Percentiles rank a stretch among this genome's conserved stretches.
Evolutionary conservation across 2,113 vertebrate species (phyloP).

Genomic region (Lophura nycthemera): DNA sequence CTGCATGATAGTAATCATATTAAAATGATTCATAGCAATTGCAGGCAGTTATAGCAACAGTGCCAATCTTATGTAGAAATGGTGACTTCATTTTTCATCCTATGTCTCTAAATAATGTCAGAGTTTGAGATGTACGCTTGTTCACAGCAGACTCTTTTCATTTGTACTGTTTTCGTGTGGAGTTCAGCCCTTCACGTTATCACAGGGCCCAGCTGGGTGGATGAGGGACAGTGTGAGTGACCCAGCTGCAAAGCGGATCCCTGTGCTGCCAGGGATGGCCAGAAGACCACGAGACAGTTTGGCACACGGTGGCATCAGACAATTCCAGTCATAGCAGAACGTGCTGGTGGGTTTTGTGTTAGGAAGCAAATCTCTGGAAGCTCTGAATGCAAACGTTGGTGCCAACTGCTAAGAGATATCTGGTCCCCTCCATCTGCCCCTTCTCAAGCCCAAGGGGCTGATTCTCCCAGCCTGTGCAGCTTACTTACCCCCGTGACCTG

Average conservation of each 20-base stretch:
- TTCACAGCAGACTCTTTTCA: constrained; percentile 32
- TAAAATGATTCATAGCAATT: constrained; percentile 50
- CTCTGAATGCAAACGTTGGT: constrained; percentile 49
- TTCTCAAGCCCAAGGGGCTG: constrained; percentile 32
- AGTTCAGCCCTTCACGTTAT: constrained; percentile 43
- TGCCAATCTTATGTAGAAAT: constrained; percentile 60
- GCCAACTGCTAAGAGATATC: constrained; percentile 49
- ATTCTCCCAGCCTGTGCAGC: constrained; percentile 30
- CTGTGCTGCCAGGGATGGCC: not conserved
- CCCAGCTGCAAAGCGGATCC: not conserved
- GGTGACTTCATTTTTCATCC: constrained; percentile 60
- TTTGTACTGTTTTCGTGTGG: constrained; percentile 2
- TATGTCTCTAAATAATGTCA: constrained; percentile 55
- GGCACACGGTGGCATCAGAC: constrained; percentile 52
- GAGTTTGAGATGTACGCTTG: constrained; percentile 38
- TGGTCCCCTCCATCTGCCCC: not conserved
- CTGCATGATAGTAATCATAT: constrained; percentile 56
- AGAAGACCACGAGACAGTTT: not conserved
- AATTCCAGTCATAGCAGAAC: constrained; percentile 62
- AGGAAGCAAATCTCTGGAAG: constrained; percentile 41
- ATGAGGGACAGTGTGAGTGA: not conserved
- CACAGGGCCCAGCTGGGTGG: not conserved
- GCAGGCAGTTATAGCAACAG: constrained; percentile 48
- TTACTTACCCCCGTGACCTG: constrained; percentile 51
- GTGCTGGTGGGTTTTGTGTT: constrained; percentile 24